phyloP scores from a whole-genome alignment of 2,113 vertebrate species.

The Cavia aperea region DNA sequence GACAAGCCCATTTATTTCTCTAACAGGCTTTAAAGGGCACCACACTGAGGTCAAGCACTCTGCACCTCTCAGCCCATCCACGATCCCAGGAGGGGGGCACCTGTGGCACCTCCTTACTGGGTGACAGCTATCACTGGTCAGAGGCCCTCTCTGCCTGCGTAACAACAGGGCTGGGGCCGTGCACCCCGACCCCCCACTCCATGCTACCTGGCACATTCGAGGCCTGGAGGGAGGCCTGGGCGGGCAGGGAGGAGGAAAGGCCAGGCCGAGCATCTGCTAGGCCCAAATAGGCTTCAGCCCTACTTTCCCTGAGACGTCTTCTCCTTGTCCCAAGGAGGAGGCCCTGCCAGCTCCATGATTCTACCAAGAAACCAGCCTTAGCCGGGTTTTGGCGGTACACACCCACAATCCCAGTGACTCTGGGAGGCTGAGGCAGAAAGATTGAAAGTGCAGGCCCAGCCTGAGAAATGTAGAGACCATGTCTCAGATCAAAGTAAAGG shows the following conservation, averaged over 20 bases:
- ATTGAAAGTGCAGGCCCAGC: neutral
- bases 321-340: neutral
- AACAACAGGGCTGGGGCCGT: neutral
- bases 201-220: rapidly evolving
- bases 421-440: neutral
- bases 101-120: rapidly evolving
- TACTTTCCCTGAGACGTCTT: neutral
- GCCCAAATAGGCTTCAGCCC: neutral
- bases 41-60: neutral
- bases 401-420: neutral
- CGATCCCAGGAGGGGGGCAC: rapidly evolving
- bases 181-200: neutral
- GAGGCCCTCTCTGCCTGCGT: neutral
- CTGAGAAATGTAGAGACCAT: neutral
- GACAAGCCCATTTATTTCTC: neutral
- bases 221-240: neutral
- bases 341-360: neutral
- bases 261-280: neutral
- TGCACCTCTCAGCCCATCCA: rapidly evolving
- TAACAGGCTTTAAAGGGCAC: neutral
- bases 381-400: neutral
- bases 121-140: neutral
- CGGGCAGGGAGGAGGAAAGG: neutral
- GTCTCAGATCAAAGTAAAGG: neutral
- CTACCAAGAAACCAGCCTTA: neutral